Percentiles rank a stretch among this genome's conserved stretches.
phyloP scores from a whole-genome alignment of 2,888 invertebrate genomes.

The Epirrhoe tristata region DNA sequence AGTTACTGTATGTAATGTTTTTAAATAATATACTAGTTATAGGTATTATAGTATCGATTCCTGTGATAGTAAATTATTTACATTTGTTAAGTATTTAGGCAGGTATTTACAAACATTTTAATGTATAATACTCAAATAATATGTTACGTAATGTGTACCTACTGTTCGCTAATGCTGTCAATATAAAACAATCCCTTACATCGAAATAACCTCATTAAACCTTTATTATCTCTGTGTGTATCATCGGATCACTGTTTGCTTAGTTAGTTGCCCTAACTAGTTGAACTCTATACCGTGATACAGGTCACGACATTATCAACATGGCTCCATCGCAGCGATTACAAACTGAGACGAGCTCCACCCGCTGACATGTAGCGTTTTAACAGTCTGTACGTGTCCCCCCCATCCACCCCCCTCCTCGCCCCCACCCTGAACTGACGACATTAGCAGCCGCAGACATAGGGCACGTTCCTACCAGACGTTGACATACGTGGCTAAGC shows the following conservation, averaged over 20 bases:
- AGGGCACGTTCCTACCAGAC: conserved; percentile 78
- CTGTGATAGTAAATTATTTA: background rate
- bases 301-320: conserved; percentile 80
- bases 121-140: background rate
- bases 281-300: conserved; percentile 48
- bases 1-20: conserved; percentile 12
- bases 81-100: background rate
- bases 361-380: conserved; percentile 83
- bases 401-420: conserved; percentile 41
- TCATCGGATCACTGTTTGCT: conserved; percentile 24
- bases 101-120: background rate
- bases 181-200: background rate
- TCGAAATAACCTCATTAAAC: background rate
- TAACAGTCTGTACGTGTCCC: conserved; percentile 81
- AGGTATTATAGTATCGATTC: background rate
- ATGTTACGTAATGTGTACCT: too few relatives aligned
- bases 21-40: conserved; percentile 4
- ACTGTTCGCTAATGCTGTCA: too few relatives aligned
- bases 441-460: conserved; percentile 84
- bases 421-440: conserved; percentile 70
- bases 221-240: conserved; percentile 7
- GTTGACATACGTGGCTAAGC: conserved; percentile 70
- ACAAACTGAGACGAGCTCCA: conserved; percentile 66
- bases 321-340: conserved; percentile 70
- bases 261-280: conserved; percentile 23